These are phyloP conservation scores for Boulengeromyrus knoepffleri DNA, from an alignment of 2,113 vertebrate genomes.

Conservation along the genomic window DNA sequence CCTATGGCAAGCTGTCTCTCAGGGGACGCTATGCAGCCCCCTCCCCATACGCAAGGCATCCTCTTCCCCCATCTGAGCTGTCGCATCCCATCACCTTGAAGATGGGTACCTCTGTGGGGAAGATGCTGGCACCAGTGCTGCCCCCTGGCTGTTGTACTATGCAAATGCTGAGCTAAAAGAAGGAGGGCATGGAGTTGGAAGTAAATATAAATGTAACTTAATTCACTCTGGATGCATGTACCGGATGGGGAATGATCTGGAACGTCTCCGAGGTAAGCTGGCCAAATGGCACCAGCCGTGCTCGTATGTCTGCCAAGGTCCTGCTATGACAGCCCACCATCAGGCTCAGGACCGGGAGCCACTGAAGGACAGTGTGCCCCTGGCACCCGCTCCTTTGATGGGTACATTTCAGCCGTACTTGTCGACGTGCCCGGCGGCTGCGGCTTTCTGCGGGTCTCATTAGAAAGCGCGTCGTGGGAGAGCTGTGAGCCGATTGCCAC, in stretches of 20 bases:
- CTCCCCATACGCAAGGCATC: not conserved
- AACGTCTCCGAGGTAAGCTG: not conserved
- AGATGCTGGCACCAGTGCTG: not conserved
- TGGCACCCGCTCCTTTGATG: not conserved
- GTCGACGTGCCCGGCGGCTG: not conserved
- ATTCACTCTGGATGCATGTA: not conserved
- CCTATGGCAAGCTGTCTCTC: not conserved
- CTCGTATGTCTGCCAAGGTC: not conserved
- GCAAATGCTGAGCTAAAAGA: not conserved
- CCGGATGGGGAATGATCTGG: not conserved
- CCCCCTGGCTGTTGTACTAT: not conserved
- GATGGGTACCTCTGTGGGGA: not conserved
- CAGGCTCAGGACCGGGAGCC: not conserved
- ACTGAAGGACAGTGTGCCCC: not conserved
- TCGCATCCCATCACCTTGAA: not conserved
- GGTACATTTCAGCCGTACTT: not conserved
- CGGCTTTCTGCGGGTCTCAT: not conserved
- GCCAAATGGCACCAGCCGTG: not conserved
- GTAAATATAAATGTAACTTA: not conserved
- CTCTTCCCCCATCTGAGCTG: not conserved
- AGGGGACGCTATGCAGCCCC: not conserved
- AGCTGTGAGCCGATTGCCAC: not conserved
- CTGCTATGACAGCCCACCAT: not conserved
- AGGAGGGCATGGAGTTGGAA: not conserved
- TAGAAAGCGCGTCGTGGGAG: not conserved